A percentile compares a stretch with the other conserved stretches of the same genome.
phyloP scores from a whole-genome alignment of 2,888 invertebrate species.

The Branchipolynoe longqiensis region DNA sequence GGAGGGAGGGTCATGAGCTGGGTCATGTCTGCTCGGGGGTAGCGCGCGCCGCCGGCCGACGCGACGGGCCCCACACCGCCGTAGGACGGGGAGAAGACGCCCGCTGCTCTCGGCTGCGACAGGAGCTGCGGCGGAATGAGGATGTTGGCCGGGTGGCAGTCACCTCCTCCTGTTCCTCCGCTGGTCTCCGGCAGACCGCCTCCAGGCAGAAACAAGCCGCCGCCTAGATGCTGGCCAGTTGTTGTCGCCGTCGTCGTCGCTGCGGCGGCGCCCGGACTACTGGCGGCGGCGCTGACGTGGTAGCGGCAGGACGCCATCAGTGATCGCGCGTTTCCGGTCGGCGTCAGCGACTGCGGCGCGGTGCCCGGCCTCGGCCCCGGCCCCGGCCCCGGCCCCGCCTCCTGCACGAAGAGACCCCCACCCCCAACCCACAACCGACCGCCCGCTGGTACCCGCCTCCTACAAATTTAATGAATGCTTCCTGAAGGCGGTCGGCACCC shows the following conservation, averaged over 20 bases:
- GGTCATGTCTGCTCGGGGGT: slow-evolving; percentile 26
- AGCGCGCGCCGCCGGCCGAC: background rate
- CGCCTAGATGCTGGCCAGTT: background rate
- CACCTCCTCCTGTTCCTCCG: slow-evolving; percentile 6
- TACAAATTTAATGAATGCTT: slow-evolving; percentile 51
- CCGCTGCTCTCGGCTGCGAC: background rate
- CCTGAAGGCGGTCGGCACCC: background rate
- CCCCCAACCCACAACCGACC: slow-evolving; percentile 7
- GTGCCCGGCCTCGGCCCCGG: background rate
- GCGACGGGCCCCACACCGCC: background rate
- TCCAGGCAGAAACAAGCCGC: slow-evolving; percentile 19
- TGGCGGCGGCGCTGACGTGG: slow-evolving; percentile 25
- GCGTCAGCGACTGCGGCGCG: background rate
- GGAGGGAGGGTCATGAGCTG: slow-evolving; percentile 40
- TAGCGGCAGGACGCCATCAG: slow-evolving; percentile 37
- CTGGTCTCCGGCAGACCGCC: background rate
- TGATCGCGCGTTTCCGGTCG: slow-evolving; percentile 31
- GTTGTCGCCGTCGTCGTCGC: slow-evolving; percentile 8
- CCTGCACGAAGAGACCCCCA: background rate
- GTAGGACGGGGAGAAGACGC: background rate
- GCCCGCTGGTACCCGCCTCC: background rate
- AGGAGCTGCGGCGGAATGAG: background rate
- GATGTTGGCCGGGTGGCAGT: background rate
- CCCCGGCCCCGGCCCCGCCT: slow-evolving; percentile 7
- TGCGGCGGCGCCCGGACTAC: slow-evolving; percentile 39